These are phyloP conservation scores for Sycobia sp. DNA, from an alignment of 1,140 invertebrate genomes.

Conservation along the genomic window DNA sequence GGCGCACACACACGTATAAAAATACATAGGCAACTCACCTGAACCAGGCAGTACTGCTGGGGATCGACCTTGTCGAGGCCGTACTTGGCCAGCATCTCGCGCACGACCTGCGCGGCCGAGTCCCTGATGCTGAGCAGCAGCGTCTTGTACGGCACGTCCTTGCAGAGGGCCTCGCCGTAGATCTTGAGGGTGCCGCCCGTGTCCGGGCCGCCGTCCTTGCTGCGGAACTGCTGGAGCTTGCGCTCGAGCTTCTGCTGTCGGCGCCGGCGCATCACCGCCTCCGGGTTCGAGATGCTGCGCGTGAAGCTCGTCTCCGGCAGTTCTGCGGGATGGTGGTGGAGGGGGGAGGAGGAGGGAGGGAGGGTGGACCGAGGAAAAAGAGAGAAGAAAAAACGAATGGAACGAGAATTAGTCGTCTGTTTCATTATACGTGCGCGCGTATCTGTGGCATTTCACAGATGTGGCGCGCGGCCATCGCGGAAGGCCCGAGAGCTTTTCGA, in stretches of 20 bases:
- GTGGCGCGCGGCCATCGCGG: no score
- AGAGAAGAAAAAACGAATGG: background rate
- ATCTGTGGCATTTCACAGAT: no score
- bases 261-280: slow-evolving; percentile 96
- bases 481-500: no score
- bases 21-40: slow-evolving; percentile 71
- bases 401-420: background rate
- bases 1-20: no score
- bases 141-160: slow-evolving; percentile 98
- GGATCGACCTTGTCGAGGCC: slow-evolving; percentile 88
- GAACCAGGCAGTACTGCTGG: slow-evolving; percentile 89
- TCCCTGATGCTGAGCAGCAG: slow-evolving; percentile 92
- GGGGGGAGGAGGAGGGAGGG: no score
- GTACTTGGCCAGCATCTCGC: slow-evolving; percentile 97
- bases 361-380: no score
- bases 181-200: slow-evolving; percentile 96
- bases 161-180: slow-evolving; percentile 94
- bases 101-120: slow-evolving; percentile 87
- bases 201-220: slow-evolving; percentile 90
- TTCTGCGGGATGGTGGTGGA: no score
- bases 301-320: slow-evolving; percentile 98
- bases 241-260: slow-evolving; percentile 97
- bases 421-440: no score
- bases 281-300: slow-evolving; percentile 97
- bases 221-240: slow-evolving; percentile 94